A percentile compares a stretch with the other conserved stretches of the same genome.
Evolutionary conservation across 2,113 vertebrate genomes (phyloP).

Genomic region (Gadus macrocephalus): DNA sequence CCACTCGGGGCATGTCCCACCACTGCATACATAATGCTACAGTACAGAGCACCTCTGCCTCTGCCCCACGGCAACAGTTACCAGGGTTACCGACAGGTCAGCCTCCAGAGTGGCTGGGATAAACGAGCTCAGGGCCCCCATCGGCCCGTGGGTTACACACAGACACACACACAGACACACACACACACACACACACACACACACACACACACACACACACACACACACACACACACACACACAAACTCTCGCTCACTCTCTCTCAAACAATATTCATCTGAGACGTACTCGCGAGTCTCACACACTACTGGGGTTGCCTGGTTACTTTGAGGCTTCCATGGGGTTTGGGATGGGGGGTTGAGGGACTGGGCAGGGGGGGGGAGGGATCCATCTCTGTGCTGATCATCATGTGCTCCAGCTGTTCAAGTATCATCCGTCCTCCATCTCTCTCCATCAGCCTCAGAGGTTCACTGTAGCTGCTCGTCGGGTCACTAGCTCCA

Average conservation of each 20-base stretch:
- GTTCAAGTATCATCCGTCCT: constrained; percentile 50
- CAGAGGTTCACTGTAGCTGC: constrained; percentile 26
- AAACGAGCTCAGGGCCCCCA: constrained; percentile 56
- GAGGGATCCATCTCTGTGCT: constrained; percentile 28
- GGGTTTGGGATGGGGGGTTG: background rate
- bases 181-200: no score
- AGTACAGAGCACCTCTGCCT: constrained; percentile 45
- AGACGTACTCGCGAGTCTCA: background rate
- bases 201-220: no score
- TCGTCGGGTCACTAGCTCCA: constrained; percentile 33
- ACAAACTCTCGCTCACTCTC: background rate
- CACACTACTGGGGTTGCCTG: background rate
- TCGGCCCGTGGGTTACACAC: constrained; percentile 23
- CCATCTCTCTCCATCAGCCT: constrained; percentile 41
- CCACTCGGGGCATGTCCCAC: constrained; percentile 38
- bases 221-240: no score
- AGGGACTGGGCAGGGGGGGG: background rate
- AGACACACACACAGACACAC: no score
- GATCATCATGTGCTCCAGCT: constrained; percentile 53
- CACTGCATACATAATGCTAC: constrained; percentile 48
- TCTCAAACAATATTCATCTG: background rate
- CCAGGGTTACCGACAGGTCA: constrained; percentile 59
- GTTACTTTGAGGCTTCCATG: no score
- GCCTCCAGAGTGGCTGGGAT: constrained; percentile 42
- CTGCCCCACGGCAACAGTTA: constrained; percentile 48